Evolutionary conservation across 2,888 invertebrate species (phyloP).

Genomic region (Drosophila kambysellisi): DNA sequence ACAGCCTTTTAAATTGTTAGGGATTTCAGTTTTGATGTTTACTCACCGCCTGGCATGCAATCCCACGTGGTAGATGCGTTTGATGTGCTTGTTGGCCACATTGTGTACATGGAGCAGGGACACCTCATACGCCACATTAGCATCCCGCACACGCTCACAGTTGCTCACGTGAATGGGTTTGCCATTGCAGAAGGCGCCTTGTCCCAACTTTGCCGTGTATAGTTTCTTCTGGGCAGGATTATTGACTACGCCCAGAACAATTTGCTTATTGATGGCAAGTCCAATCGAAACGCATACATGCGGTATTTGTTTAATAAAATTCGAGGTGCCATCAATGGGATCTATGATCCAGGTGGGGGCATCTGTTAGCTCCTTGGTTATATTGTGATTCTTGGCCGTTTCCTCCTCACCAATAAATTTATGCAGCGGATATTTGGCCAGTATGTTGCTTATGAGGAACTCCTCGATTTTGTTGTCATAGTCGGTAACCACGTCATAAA

Average conservation of each 20-base stretch:
- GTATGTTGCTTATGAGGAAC: conserved; percentile 87
- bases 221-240: conserved; percentile 90
- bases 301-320: conserved; percentile 91
- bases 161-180: conserved; percentile 86
- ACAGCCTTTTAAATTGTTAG: background rate
- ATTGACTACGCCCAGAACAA: conserved; percentile 90
- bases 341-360: conserved; percentile 94
- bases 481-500: conserved; percentile 92
- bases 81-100: conserved; percentile 83
- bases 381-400: conserved; percentile 83
- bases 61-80: conserved; percentile 83
- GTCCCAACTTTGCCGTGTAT: conserved; percentile 89
- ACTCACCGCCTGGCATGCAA: conserved; percentile 82
- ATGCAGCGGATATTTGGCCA: conserved; percentile 87
- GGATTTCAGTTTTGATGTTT: background rate
- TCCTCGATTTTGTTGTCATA: conserved; percentile 92
- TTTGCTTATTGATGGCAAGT: conserved; percentile 86
- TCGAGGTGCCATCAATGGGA: conserved; percentile 94
- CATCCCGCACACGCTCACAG: conserved; percentile 73
- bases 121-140: conserved; percentile 84
- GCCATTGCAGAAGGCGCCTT: conserved; percentile 92
- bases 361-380: conserved; percentile 88
- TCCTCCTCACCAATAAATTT: conserved; percentile 92
- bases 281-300: conserved; percentile 90
- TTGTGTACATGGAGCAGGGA: conserved; percentile 80